Conservation (phyloP, 30 jellyfish, hydroid and myxozoan species). For the Chrysaora quinquecirrha region DNA sequence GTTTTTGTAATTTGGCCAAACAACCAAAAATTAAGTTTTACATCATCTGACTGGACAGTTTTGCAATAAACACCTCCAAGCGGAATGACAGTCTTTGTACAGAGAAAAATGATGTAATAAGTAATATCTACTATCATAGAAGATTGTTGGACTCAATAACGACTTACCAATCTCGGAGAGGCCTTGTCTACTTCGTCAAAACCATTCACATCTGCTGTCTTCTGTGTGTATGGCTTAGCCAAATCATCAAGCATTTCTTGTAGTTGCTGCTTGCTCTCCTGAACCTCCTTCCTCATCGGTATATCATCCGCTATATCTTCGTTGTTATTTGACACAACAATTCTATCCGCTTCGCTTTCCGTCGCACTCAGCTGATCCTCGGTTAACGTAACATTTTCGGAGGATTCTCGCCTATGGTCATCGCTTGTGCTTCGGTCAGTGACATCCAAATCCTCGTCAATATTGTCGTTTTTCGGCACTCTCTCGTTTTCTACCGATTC, state of each 20-base stretch:
- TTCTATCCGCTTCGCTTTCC: constrained; percentile 69
- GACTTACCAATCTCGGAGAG: not conserved
- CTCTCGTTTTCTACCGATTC: constrained; percentile 20
- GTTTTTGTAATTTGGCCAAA: no score
- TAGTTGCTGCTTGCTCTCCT: constrained; percentile 36
- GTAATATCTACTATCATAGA: no score
- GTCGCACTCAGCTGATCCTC: constrained; percentile 74
- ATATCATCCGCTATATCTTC: constrained; percentile 24
- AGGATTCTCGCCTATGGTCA: not conserved
- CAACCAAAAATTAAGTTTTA: no score
- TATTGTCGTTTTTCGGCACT: not conserved
- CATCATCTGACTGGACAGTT: no score
- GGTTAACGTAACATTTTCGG: constrained; percentile 22
- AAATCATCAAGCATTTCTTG: constrained; percentile 55
- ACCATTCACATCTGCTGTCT: not conserved
- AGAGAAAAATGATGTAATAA: no score
- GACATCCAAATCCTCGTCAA: not conserved
- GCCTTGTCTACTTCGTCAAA: not conserved
- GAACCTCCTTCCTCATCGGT: not conserved
- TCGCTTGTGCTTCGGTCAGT: not conserved
- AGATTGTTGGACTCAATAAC: no score
- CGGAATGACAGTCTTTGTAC: no score
- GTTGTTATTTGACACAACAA: not conserved
- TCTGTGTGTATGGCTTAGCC: constrained; percentile 45
- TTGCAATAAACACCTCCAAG: no score